Conservation (phyloP, 2,113 vertebrate species). For the Podarcis raffonei region DNA sequence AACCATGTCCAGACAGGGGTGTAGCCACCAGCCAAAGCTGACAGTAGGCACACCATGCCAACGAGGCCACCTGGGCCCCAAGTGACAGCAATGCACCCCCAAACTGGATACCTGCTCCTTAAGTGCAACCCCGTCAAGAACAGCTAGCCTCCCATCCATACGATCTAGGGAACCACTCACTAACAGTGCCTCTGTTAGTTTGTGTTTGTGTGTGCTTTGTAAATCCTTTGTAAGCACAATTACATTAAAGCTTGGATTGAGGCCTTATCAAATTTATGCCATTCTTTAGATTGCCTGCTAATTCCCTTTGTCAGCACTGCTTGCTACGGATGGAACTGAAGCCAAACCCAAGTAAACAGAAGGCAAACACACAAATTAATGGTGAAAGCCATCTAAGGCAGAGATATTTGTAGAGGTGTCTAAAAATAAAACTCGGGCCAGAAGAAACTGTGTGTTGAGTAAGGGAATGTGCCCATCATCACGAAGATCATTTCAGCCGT, state of each 20-base stretch:
- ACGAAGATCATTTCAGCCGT: constrained; percentile 3
- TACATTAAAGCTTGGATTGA: constrained; percentile 21
- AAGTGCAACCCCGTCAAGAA: too few relatives aligned
- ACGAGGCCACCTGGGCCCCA: too few relatives aligned
- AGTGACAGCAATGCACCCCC: too few relatives aligned
- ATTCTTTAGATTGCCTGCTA: constrained; percentile 25
- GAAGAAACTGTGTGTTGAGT: neutral
- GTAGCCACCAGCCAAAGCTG: too few relatives aligned
- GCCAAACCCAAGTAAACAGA: constrained; percentile 36
- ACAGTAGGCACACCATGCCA: too few relatives aligned
- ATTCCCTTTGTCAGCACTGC: constrained; percentile 14
- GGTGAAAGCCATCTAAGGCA: constrained; percentile 20
- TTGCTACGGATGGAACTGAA: neutral
- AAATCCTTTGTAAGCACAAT: neutral
- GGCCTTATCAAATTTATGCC: constrained; percentile 9
- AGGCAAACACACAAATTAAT: constrained; percentile 39
- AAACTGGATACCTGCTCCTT: too few relatives aligned
- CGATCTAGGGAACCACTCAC: too few relatives aligned
- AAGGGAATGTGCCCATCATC: neutral
- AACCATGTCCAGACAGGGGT: too few relatives aligned
- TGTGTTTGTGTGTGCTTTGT: neutral
- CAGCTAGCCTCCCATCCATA: too few relatives aligned
- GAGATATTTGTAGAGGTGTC: neutral
- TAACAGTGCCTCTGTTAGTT: too few relatives aligned
- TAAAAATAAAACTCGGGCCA: neutral